Percentiles rank a stretch among this genome's conserved stretches.
phyloP scores from a whole-genome alignment of 2,113 vertebrate genomes.

The Cyprinodon variegatus region DNA sequence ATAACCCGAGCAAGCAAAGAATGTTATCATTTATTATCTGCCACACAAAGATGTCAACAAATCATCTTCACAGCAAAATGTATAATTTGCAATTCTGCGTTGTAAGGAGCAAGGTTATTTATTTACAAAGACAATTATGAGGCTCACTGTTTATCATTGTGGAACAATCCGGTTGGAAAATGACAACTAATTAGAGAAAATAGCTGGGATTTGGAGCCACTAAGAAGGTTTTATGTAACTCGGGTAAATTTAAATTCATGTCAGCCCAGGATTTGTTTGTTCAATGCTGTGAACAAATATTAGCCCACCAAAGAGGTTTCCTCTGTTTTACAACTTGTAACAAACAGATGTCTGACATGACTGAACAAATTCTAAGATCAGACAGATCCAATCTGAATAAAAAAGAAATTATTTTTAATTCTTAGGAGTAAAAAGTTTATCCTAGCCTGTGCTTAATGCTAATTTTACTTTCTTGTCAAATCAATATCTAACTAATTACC shows the following conservation, averaged over 20 bases:
- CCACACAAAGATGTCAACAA: constrained; percentile 45
- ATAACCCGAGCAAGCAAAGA: constrained; percentile 54
- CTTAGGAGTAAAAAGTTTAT: no score
- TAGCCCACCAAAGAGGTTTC: not conserved
- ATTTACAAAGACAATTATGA: not conserved
- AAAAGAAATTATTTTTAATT: no score
- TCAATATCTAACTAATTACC: not conserved
- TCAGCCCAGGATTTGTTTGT: not conserved
- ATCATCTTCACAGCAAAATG: constrained; percentile 40
- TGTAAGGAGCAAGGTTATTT: not conserved
- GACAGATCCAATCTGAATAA: not conserved
- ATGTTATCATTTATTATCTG: constrained; percentile 57
- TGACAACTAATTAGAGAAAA: not conserved
- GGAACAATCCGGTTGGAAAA: not conserved
- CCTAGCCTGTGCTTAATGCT: no score
- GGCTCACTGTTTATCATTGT: not conserved
- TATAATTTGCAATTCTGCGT: constrained; percentile 16
- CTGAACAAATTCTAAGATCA: not conserved
- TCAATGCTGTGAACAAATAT: not conserved
- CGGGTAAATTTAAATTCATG: not conserved
- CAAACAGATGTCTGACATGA: not conserved
- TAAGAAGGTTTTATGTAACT: not conserved
- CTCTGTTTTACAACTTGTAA: not conserved
- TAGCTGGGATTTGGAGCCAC: not conserved
- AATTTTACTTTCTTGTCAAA: no score